Percentiles rank a stretch among this genome's conserved stretches.
These are phyloP conservation scores for Lordiphosa andalusiaca DNA, from an alignment of 2,888 invertebrate species.

Conservation along the genomic window DNA sequence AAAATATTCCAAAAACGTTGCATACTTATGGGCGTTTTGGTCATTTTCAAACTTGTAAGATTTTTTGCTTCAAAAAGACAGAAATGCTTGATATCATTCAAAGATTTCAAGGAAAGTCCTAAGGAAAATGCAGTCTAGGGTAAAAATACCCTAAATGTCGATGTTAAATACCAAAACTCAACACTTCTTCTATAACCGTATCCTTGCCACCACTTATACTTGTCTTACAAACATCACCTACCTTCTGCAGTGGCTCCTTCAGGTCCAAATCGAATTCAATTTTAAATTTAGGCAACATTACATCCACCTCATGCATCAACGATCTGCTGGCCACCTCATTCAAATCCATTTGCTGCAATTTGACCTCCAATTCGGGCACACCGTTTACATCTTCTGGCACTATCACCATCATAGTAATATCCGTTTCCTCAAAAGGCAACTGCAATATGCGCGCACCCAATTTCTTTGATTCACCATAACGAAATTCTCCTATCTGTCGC, in stretches of 20 bases:
- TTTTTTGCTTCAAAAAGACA: no score
- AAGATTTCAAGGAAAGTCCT: no score
- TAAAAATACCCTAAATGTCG: no score
- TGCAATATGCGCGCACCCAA: conserved; percentile 84
- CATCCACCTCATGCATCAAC: conserved; percentile 81
- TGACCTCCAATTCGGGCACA: conserved; percentile 83
- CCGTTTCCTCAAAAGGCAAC: conserved; percentile 85
- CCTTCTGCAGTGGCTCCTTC: conserved; percentile 83
- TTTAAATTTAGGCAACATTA: conserved; percentile 89
- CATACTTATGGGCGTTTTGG: no score
- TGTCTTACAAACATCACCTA: conserved; percentile 68
- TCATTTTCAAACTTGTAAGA: no score
- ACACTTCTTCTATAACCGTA: no score
- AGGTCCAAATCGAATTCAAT: conserved; percentile 87
- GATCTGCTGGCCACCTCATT: conserved; percentile 81
- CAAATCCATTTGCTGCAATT: conserved; percentile 83
- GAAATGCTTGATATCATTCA: no score
- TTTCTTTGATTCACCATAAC: conserved; percentile 81
- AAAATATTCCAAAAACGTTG: no score
- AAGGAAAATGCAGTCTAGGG: no score
- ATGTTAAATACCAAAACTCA: no score
- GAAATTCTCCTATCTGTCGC: conserved; percentile 81
- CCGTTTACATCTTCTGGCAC: conserved; percentile 86
- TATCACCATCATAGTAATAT: conserved; percentile 88
- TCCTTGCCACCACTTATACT: no score